Evolutionary conservation across 2,113 vertebrate genomes (phyloP).

Genomic region (Pyxicephalus adspersus): DNA sequence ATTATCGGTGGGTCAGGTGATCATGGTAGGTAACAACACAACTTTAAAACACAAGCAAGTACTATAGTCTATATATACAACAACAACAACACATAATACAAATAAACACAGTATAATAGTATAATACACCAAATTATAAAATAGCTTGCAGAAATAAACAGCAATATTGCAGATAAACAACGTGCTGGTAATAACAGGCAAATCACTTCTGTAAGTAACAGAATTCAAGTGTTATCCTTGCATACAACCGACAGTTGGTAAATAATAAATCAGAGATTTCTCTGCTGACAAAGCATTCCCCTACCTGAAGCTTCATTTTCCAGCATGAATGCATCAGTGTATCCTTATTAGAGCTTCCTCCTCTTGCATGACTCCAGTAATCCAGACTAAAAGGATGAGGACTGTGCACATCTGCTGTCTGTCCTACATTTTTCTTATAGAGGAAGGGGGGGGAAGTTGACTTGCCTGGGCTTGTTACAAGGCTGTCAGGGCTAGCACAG

Average conservation of each 20-base stretch:
- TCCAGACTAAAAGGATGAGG: constrained; percentile 63
- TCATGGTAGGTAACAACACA: constrained; percentile 23
- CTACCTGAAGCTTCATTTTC: constrained; percentile 94
- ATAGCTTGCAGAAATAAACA: constrained; percentile 12
- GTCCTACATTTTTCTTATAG: constrained; percentile 74
- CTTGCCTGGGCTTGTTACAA: constrained; percentile 74
- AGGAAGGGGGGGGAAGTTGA: constrained; percentile 60
- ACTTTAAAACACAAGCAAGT: background rate
- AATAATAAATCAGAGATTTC: constrained; percentile 32
- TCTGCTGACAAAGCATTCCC: constrained; percentile 60
- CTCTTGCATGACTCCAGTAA: constrained; percentile 64
- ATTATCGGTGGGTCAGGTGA: background rate
- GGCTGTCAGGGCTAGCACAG: constrained; percentile 62
- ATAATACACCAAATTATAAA: background rate
- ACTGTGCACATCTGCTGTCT: constrained; percentile 62
- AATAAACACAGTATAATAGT: background rate
- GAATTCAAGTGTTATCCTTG: background rate
- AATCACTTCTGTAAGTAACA: constrained; percentile 28
- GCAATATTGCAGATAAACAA: background rate
- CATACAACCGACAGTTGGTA: background rate
- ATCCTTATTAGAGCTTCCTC: constrained; percentile 64
- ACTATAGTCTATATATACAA: background rate
- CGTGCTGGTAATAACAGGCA: constrained; percentile 28
- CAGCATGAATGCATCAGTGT: constrained; percentile 77
- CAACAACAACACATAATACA: background rate